Evolutionary conservation across 2,113 vertebrate genomes (phyloP), one percentile per base, ranked within the genome.

Genomic region (Notiomystis cincta): DNA sequence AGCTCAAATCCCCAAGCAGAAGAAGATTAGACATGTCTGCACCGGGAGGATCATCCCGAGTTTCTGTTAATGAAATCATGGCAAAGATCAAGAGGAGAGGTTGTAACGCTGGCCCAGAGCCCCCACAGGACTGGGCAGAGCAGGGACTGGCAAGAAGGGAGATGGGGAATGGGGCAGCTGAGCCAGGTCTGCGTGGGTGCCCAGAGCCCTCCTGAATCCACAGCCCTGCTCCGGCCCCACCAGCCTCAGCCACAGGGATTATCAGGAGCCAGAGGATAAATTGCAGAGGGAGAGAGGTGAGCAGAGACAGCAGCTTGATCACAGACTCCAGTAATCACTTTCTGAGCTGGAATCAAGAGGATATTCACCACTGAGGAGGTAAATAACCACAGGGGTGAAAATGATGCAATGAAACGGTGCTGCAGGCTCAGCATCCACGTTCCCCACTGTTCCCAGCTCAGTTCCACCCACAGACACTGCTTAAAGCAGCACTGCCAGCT

Each of bases 301-400:
- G 30, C 33, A n/a, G 62, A 66, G 91, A 62, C 86, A 60, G 35
- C 53, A 82, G 57, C 35, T 73, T 79, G 35, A 61, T 76, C 90
- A 66, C 56, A 86, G 54, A 67, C 15, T 15, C 51, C 66, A 86
- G 8, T 44, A 57, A 90, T 37, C 80, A 20, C 38, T 76, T 82
- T 84, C 58, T 91, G 53, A 94, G 64, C 69, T 87, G 70, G 81
- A 96, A 87, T 30, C n/a, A 50, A 87, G 53, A 79, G 57, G 27
- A 22, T 81, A 53, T 25, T 62, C 28, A 40, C 30, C 28, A 30
- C 38, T 67, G 67, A 81, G 21, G 40, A 38, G 62, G 42, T 64
- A 86, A 82, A 80, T 62, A 81, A 83, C 62, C 31, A 72, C 11
- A 40, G 2, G 42, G 42, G 33, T 87, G 51, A 58, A 45, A 44